A percentile compares a stretch with the other conserved stretches of the same genome.
Evolutionary conservation across 2,888 invertebrate species (phyloP).

Genomic region (Pristionchus mayeri): DNA sequence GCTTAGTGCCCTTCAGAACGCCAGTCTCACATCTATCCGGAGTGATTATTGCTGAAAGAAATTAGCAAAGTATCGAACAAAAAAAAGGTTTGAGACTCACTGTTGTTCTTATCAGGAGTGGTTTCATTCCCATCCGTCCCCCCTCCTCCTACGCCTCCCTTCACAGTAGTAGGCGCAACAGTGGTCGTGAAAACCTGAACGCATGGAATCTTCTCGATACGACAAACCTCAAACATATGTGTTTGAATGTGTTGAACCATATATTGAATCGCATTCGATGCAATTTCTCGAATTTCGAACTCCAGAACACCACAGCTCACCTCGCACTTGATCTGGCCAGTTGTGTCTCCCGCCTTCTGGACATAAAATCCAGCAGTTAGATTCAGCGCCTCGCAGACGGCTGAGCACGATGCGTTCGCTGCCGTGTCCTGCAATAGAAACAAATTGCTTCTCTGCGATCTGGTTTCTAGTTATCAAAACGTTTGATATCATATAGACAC

Average conservation of each 20-base stretch:
- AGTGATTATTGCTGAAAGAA: conserved; percentile 15
- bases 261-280: no score
- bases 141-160: conserved; percentile 13
- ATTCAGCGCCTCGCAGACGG: neutral
- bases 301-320: neutral
- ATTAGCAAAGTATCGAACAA: neutral
- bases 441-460: no score
- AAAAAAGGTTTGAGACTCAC: neutral
- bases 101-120: neutral
- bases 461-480: no score
- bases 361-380: neutral
- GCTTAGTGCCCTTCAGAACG: neutral
- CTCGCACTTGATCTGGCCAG: neutral
- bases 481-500: no score
- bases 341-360: neutral
- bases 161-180: neutral
- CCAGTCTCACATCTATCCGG: conserved; percentile 18
- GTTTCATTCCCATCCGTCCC: neutral
- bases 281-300: neutral
- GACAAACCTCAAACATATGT: no score
- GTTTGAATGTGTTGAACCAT: no score
- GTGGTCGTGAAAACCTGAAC: neutral
- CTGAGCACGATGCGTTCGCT: no score
- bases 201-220: no score
- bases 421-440: no score